Conservation (phyloP, 2,797 vertebrate genomes). For the Nyctibius grandis region DNA sequence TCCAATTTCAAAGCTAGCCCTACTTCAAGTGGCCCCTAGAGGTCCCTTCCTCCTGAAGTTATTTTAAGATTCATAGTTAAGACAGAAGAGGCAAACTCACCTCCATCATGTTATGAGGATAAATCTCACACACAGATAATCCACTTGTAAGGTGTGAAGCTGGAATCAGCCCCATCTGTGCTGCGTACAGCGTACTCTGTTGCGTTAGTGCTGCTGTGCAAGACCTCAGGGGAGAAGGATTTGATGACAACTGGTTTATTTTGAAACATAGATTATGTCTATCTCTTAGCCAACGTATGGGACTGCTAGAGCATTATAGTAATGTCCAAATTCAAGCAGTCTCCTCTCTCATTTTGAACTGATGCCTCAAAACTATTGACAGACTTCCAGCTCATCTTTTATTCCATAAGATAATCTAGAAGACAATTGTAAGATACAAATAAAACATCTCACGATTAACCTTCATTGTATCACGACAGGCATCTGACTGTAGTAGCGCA, state of each 20-base stretch:
- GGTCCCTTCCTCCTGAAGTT: background rate
- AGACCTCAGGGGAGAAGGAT: background rate
- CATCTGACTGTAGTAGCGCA: background rate
- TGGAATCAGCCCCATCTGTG: background rate
- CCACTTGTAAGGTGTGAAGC: background rate
- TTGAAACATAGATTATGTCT: background rate
- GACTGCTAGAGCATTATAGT: fast-evolving
- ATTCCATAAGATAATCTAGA: background rate
- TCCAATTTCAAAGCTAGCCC: background rate
- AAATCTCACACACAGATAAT: too few relatives aligned
- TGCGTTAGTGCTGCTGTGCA: background rate
- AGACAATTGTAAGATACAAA: background rate
- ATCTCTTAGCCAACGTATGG: fast-evolving
- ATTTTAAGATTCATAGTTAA: background rate
- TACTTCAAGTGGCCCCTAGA: background rate
- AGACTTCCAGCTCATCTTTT: background rate
- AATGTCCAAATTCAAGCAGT: background rate
- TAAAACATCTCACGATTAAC: background rate
- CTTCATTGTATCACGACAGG: background rate
- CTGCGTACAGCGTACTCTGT: fast-evolving
- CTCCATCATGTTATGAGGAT: fast-evolving
- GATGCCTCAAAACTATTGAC: background rate
- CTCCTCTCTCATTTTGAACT: background rate
- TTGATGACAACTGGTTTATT: background rate
- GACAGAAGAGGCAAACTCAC: background rate